Conservation (phyloP, 2,113 vertebrate genomes). For the Tyrannus savana region DNA sequence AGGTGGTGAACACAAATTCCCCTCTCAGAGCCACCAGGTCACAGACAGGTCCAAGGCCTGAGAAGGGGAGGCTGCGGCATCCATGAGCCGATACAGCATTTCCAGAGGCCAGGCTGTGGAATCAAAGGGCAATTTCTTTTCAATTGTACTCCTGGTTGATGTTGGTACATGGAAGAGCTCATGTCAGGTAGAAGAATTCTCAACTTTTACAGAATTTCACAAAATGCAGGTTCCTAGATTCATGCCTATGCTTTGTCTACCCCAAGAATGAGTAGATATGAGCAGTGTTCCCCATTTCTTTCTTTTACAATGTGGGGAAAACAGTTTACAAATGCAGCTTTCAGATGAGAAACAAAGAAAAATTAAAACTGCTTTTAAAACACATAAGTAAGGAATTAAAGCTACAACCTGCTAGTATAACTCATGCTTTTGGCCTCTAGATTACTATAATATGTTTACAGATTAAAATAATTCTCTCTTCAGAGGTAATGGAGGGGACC, state of each 20-base stretch:
- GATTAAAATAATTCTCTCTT: background rate
- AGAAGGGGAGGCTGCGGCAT: background rate
- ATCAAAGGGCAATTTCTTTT: background rate
- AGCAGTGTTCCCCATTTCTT: background rate
- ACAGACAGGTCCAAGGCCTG: background rate
- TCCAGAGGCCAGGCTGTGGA: background rate
- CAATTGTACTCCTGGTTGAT: background rate
- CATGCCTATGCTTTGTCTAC: background rate
- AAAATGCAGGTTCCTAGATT: background rate
- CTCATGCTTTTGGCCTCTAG: background rate
- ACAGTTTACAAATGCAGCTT: background rate
- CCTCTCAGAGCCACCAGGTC: rapidly evolving
- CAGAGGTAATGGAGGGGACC: background rate
- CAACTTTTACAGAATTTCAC: background rate
- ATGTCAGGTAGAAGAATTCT: background rate
- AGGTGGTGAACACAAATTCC: background rate
- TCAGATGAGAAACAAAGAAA: background rate
- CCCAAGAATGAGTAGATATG: rapidly evolving
- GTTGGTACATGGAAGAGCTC: background rate
- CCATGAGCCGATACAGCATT: background rate
- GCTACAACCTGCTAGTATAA: background rate
- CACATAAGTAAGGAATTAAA: background rate
- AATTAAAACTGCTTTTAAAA: background rate
- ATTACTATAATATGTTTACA: background rate
- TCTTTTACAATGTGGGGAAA: background rate